Conservation (phyloP, 2,888 invertebrate species). For the Ennomos erosarius region DNA sequence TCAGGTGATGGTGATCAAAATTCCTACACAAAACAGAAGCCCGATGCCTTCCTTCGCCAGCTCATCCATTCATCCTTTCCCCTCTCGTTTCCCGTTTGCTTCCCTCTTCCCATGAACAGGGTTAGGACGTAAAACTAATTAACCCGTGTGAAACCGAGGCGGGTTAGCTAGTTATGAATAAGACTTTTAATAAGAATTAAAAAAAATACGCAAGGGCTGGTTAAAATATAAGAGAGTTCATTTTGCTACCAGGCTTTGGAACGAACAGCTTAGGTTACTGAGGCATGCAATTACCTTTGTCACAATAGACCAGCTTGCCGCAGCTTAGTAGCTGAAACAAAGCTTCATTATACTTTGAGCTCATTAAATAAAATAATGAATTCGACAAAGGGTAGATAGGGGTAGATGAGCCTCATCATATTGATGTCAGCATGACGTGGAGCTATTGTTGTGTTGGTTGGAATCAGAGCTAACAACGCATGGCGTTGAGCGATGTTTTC, state of each 20-base stretch:
- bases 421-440: slow-evolving; percentile 51
- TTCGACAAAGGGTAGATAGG: slow-evolving; percentile 62
- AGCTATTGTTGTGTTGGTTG: slow-evolving; percentile 38
- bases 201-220: slow-evolving; percentile 28
- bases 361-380: slow-evolving; percentile 76
- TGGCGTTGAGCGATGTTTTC: slow-evolving; percentile 22
- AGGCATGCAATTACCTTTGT: slow-evolving; percentile 58
- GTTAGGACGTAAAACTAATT: too few species aligned
- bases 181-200: not conserved
- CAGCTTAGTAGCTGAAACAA: slow-evolving; percentile 63
- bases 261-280: slow-evolving; percentile 51
- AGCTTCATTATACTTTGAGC: slow-evolving; percentile 71
- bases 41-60: too few species aligned
- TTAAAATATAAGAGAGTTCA: slow-evolving; percentile 39
- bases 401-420: slow-evolving; percentile 57
- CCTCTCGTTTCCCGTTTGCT: too few species aligned
- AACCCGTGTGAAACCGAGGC: too few species aligned
- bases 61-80: too few species aligned
- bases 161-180: too few species aligned
- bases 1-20: too few species aligned
- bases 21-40: too few species aligned
- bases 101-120: too few species aligned
- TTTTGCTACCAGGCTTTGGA: slow-evolving; percentile 31
- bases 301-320: slow-evolving; percentile 61
- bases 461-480: slow-evolving; percentile 30